phyloP scores from a whole-genome alignment of 2,797 vertebrate species.

The Hylomyscus alleni region DNA sequence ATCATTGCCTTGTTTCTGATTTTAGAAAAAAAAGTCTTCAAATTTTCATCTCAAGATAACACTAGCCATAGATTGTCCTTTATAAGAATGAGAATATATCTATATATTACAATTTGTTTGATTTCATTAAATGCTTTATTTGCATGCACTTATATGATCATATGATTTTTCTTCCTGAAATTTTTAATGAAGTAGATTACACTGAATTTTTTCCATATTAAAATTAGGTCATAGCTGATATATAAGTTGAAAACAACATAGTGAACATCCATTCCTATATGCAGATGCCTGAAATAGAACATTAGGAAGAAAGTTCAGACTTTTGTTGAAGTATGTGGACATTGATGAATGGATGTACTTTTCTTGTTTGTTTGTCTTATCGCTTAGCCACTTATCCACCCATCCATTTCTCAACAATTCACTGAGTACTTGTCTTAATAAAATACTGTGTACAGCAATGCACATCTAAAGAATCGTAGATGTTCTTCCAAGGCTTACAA shows the following conservation, averaged over 20 bases:
- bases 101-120: slow-evolving; percentile 1
- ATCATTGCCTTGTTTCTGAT: slow-evolving; percentile 51
- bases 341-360: neutral
- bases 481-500: slow-evolving; percentile 36
- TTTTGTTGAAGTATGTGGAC: neutral
- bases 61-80: neutral
- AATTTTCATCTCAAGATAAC: slow-evolving; percentile 36
- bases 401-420: neutral
- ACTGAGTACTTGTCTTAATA: slow-evolving; percentile 28
- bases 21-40: slow-evolving; percentile 38
- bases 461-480: neutral
- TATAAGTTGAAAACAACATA: slow-evolving; percentile 34
- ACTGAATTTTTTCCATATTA: slow-evolving; percentile 8
- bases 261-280: slow-evolving; percentile 1
- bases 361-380: slow-evolving; percentile 14
- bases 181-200: slow-evolving; percentile 36
- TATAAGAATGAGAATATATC: slow-evolving; percentile 34
- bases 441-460: slow-evolving; percentile 29
- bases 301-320: slow-evolving; percentile 44
- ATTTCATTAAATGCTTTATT: slow-evolving; percentile 49
- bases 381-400: neutral
- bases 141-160: neutral
- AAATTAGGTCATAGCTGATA: slow-evolving; percentile 35
- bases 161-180: slow-evolving; percentile 23
- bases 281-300: slow-evolving; percentile 31